These are phyloP conservation scores for Xylota sylvarum DNA, from an alignment of 2,888 invertebrate genomes.

Conservation along the genomic window DNA sequence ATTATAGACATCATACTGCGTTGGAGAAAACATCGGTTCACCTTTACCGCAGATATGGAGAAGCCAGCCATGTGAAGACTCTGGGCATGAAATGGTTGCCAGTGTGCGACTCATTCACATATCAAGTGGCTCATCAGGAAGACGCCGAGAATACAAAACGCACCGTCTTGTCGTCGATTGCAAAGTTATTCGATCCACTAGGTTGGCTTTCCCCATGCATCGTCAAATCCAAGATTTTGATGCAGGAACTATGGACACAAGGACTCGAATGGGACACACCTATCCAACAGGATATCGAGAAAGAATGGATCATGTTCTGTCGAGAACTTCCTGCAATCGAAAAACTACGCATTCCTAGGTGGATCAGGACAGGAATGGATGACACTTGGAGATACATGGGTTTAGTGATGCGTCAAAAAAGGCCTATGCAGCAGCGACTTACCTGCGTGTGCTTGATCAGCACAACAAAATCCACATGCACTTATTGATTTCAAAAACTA, in stretches of 20 bases:
- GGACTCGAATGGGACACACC: constrained; percentile 50
- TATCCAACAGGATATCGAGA: not conserved
- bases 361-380: too few species aligned
- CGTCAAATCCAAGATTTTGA: constrained; percentile 58
- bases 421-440: too few species aligned
- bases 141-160: constrained; percentile 48
- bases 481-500: constrained; percentile 20
- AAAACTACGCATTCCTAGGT: too few species aligned
- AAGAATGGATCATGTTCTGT: too few species aligned
- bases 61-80: constrained; percentile 34
- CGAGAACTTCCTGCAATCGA: not conserved
- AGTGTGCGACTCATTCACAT: constrained; percentile 31
- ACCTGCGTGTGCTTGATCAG: too few species aligned
- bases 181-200: constrained; percentile 68
- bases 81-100: constrained; percentile 52
- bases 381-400: too few species aligned
- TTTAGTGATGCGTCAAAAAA: too few species aligned
- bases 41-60: not conserved
- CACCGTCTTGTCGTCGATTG: constrained; percentile 50
- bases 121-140: constrained; percentile 14
- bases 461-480: constrained; percentile 11
- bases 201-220: constrained; percentile 65
- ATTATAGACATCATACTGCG: constrained; percentile 56
- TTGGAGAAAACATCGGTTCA: too few species aligned
- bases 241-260: constrained; percentile 63